Conservation (phyloP, 2,888 invertebrate species). For the Caenorhabditis panamensis region DNA sequence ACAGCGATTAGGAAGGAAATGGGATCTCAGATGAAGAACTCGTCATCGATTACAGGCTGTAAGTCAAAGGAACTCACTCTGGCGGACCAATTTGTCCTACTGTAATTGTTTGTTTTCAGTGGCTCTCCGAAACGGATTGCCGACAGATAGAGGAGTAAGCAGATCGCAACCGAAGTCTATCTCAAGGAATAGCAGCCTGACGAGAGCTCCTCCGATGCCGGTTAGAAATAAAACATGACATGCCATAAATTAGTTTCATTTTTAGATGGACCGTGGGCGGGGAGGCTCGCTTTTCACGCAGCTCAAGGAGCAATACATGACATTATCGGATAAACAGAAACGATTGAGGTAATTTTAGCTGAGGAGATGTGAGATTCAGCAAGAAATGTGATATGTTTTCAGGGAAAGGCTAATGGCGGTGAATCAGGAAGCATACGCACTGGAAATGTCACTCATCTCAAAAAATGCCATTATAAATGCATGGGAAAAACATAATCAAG, state of each 20-base stretch:
- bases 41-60: slow-evolving; percentile 74
- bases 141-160: slow-evolving; percentile 28
- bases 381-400: slow-evolving; percentile 26
- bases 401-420: slow-evolving; percentile 87
- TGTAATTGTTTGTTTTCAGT: slow-evolving; percentile 21
- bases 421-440: slow-evolving; percentile 84
- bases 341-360: slow-evolving; percentile 71
- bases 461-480: slow-evolving; percentile 74
- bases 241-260: slow-evolving; percentile 34
- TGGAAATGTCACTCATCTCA: slow-evolving; percentile 77
- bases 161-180: slow-evolving; percentile 49
- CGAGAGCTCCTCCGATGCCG: slow-evolving; percentile 30
- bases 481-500: slow-evolving; percentile 77
- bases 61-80: slow-evolving; percentile 29
- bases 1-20: slow-evolving; percentile 71
- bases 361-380: not conserved
- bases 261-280: slow-evolving; percentile 48
- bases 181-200: slow-evolving; percentile 50
- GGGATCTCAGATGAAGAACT: slow-evolving; percentile 68
- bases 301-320: slow-evolving; percentile 77
- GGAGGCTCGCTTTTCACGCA: slow-evolving; percentile 62
- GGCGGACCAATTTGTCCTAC: not conserved
- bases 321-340: slow-evolving; percentile 74
- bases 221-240: slow-evolving; percentile 29
- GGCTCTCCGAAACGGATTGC: slow-evolving; percentile 29